Evolutionary conservation across 2,113 vertebrate species (phyloP), one percentile per base, ranked within the genome.

Genomic region (Zapus hudsonius): DNA sequence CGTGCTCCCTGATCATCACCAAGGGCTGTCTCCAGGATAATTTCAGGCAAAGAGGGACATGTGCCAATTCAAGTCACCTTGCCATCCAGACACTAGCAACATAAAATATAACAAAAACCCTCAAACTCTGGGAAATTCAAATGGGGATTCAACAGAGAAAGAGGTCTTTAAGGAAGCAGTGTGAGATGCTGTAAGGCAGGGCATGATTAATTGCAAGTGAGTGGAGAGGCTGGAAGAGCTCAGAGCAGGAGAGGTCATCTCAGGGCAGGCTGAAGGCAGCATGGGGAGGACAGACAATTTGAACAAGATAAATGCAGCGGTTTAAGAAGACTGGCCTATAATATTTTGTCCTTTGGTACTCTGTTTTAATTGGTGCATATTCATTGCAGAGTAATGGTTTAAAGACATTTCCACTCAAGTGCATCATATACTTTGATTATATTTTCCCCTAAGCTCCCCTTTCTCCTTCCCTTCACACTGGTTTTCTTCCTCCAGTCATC

Each of bases 61-160:
- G 1, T 19, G 11, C n/a, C n/a, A 52, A 81, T 84, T 12, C 69
- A 89, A 64, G 29, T 57, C 63, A 85, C 33, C 12, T 38, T 72
- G 36, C 69, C 11, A 2, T 40, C 10, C 1, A 19, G 36, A 13
- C 16, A 81, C 73, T 36, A 47, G 31, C 29, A 76, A 76, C 44
- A 3, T n/a, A 20, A 75, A 16, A 55, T 78, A 20, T 72, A 59
- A 90, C 20, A 10, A 59, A 57, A 84, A 25, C 67, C 20, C 16
- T 47, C 55, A 55, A 52, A 76, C 27, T 15, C 44, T 44, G 84
- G 74, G 81, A 92, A 92, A 90, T 67, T 61, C 47, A 52, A 75
- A 31, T 36, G 38, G 2, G 25, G 84, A 72, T 72, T 47, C 38
- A 55, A 80, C 25, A 70, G 36, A 81, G 40, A 88, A 91, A 38